These are phyloP conservation scores for Erpornis zantholeuca DNA, from an alignment of 2,113 vertebrate species.

Conservation along the genomic window DNA sequence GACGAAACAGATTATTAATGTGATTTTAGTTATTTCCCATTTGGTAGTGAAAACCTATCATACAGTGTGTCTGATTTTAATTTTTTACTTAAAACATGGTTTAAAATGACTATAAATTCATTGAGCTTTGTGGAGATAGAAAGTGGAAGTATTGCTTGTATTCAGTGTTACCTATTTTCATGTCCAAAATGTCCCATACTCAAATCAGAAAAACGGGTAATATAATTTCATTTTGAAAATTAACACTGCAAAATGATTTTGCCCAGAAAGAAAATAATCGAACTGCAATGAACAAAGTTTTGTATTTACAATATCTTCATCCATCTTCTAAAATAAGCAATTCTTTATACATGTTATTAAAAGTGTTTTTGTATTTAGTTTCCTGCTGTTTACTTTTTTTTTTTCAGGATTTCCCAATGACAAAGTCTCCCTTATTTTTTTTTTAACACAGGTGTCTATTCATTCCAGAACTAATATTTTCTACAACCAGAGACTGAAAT, in stretches of 20 bases:
- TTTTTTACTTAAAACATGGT: background rate
- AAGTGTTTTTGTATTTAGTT: background rate
- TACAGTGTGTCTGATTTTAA: background rate
- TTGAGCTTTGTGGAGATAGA: background rate
- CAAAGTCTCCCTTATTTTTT: background rate
- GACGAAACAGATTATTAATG: background rate
- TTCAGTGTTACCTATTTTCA: background rate
- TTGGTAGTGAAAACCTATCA: background rate
- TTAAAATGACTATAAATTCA: background rate
- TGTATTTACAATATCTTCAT: background rate
- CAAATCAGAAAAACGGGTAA: background rate
- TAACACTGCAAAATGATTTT: background rate
- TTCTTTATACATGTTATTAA: background rate
- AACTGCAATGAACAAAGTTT: background rate
- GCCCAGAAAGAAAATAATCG: background rate
- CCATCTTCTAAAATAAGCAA: background rate
- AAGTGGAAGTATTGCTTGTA: background rate
- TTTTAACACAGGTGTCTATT: constrained; percentile 15
- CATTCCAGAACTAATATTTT: constrained; percentile 13
- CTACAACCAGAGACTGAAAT: constrained; percentile 59
- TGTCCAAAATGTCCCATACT: background rate
- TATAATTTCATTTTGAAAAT: background rate
- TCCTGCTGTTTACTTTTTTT: background rate
- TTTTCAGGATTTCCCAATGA: background rate
- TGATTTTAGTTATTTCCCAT: background rate